Evolutionary conservation across 2,888 invertebrate species (phyloP).

Genomic region (Volucella inflata): DNA sequence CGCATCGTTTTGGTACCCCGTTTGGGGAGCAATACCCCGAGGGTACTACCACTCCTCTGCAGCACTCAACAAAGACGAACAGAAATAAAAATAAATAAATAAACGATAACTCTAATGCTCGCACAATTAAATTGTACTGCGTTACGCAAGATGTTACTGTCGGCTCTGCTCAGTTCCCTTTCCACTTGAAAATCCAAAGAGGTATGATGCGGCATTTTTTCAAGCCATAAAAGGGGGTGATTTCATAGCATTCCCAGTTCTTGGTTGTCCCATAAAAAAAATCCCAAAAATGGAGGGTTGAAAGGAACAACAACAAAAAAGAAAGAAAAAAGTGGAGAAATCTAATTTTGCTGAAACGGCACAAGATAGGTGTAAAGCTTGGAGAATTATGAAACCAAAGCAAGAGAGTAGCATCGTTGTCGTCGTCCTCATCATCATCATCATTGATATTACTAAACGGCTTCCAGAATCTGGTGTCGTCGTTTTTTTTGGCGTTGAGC

Average conservation of each 20-base stretch:
- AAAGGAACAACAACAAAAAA: conserved; percentile 14
- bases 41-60: not conserved
- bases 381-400: conserved; percentile 50
- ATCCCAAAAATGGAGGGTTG: conserved; percentile 47
- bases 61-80: not conserved
- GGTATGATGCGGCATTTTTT: conserved; percentile 37
- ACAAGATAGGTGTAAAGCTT: conserved; percentile 39
- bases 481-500: not conserved
- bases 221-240: conserved; percentile 22
- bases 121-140: conserved; percentile 68
- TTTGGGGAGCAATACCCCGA: conserved; percentile 8
- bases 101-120: conserved; percentile 48
- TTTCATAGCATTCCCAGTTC: not conserved
- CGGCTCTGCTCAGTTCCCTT: not conserved
- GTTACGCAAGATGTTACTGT: conserved; percentile 59
- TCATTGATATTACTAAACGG: not conserved
- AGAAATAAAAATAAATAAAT: conserved; percentile 29
- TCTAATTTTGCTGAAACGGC: conserved; percentile 57
- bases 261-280: conserved; percentile 58
- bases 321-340: conserved; percentile 42
- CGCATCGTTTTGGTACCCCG: conserved; percentile 49
- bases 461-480: not conserved
- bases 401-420: conserved; percentile 36
- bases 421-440: conserved; percentile 13
- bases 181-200: conserved; percentile 1